phyloP scores from a whole-genome alignment of 2,797 vertebrate genomes.

The Vespertilio murinus region DNA sequence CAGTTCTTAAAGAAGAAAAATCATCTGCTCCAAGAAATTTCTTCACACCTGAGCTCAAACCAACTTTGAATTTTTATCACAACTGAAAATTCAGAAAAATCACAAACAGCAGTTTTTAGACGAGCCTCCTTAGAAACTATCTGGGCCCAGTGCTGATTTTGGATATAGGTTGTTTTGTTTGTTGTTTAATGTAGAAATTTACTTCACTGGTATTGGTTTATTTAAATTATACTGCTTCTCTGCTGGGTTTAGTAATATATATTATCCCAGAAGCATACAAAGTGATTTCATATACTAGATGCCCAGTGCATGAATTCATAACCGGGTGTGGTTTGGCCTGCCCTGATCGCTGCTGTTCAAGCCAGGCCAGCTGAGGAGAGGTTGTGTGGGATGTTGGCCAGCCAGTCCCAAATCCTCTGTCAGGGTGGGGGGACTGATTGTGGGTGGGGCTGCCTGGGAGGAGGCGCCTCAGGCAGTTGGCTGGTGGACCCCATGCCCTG shows the following conservation, averaged over 20 bases:
- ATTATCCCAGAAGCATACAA: neutral
- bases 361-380: too few species aligned
- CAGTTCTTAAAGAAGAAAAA: neutral
- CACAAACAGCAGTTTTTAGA: neutral
- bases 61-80: constrained; percentile 50
- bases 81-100: constrained; percentile 17
- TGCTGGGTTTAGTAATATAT: neutral
- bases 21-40: neutral
- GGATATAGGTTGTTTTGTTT: neutral
- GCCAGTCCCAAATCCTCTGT: too few species aligned
- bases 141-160: neutral
- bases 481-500: too few species aligned
- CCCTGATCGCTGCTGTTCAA: too few species aligned
- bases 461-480: too few species aligned
- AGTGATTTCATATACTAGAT: neutral
- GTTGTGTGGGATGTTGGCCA: too few species aligned
- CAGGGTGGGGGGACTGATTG: too few species aligned
- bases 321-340: too few species aligned
- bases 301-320: too few species aligned
- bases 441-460: too few species aligned
- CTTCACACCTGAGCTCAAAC: neutral
- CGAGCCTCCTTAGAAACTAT: neutral
- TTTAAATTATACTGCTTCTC: neutral
- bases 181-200: neutral
- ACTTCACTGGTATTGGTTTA: neutral